Conservation (phyloP, 2,888 invertebrate genomes). For the Axea sp. region DNA sequence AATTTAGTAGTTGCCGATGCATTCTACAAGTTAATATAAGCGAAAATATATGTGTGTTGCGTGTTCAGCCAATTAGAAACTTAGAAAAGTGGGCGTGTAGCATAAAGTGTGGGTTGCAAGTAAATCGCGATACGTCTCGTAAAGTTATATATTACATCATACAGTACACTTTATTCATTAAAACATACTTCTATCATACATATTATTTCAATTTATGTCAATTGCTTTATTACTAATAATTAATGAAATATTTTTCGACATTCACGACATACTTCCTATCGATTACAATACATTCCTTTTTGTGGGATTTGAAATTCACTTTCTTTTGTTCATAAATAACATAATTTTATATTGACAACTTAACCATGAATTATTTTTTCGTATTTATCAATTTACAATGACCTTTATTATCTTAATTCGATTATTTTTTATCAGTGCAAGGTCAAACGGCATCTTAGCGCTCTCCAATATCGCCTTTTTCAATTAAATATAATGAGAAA, state of each 20-base stretch:
- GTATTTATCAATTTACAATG: too few relatives aligned
- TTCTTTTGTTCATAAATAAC: constrained; percentile 7
- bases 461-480: too few relatives aligned
- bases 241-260: constrained; percentile 3
- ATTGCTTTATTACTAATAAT: constrained; percentile 16
- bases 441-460: too few relatives aligned
- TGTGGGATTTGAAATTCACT: constrained; percentile 13
- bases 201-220: constrained; percentile 10
- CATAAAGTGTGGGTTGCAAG: constrained; percentile 48
- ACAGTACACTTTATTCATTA: constrained; percentile 35
- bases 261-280: constrained; percentile 19
- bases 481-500: constrained; percentile 22
- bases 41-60: constrained; percentile 28
- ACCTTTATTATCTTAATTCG: too few relatives aligned
- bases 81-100: constrained; percentile 51
- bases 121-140: constrained; percentile 50
- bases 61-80: constrained; percentile 54
- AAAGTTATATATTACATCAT: constrained; percentile 49
- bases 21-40: constrained; percentile 49
- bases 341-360: too few relatives aligned
- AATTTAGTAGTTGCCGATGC: constrained; percentile 37
- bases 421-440: too few relatives aligned
- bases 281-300: constrained; percentile 5
- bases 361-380: neutral
- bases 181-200: constrained; percentile 5